These are phyloP conservation scores for Physeter macrocephalus DNA, from an alignment of 2,113 vertebrate genomes.

Conservation along the genomic window DNA sequence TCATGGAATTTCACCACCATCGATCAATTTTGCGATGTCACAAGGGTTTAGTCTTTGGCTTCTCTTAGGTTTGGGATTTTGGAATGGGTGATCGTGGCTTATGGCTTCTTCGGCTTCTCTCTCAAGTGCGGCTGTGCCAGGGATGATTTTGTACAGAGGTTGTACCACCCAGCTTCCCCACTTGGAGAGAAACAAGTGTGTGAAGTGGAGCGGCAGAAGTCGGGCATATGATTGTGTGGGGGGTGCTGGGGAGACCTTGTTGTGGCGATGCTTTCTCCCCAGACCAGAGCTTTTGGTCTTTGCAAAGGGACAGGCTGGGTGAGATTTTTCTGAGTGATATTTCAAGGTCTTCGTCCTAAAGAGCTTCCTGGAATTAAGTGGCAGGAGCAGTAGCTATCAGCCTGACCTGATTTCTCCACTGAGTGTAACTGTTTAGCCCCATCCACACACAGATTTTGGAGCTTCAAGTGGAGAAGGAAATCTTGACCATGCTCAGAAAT, in stretches of 20 bases:
- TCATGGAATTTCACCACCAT: background rate
- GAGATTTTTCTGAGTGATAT: background rate
- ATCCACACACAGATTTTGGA: background rate
- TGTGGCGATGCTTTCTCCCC: background rate
- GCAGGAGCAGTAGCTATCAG: background rate
- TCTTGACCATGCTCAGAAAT: background rate
- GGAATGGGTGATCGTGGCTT: background rate
- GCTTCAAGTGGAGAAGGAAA: background rate
- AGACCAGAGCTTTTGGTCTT: background rate
- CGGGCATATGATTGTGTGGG: background rate
- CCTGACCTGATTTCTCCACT: background rate
- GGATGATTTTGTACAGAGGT: background rate
- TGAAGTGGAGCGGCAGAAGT: background rate
- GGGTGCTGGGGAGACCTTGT: background rate
- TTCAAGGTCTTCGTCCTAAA: background rate
- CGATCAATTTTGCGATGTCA: background rate
- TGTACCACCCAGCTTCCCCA: background rate
- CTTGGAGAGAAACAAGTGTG: background rate
- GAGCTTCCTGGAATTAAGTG: background rate
- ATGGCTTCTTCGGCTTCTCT: background rate
- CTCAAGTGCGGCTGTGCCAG: background rate
- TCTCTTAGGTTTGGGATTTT: background rate
- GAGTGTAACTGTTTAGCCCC: background rate
- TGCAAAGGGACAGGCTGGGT: background rate
- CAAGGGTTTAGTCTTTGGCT: background rate